A percentile compares a stretch with the other conserved stretches of the same genome.
These are phyloP conservation scores for Prionace glauca DNA, from an alignment of 2,797 vertebrate species.

Conservation along the genomic window DNA sequence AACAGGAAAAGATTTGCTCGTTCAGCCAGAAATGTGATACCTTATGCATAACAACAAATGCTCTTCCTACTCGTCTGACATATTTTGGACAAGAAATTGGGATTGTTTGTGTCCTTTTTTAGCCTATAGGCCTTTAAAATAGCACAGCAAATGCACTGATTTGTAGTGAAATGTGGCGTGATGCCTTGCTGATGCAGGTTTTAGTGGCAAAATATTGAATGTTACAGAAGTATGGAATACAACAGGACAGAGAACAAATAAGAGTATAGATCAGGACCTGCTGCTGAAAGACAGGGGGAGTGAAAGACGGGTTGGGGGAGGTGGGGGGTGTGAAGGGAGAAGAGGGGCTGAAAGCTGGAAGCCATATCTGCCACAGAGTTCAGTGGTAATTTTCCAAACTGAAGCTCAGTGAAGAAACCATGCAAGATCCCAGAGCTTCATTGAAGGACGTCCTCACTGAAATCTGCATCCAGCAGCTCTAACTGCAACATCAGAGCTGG, in stretches of 20 bases:
- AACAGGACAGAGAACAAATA: neutral
- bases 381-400: neutral
- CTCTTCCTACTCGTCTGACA: neutral
- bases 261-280: neutral
- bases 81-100: neutral
- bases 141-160: neutral
- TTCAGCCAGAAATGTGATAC: neutral
- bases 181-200: neutral
- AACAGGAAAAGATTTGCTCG: neutral
- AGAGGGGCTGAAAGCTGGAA: neutral
- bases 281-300: neutral
- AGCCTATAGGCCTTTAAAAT: neutral
- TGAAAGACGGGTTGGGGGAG: too few species aligned
- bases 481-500: too few species aligned
- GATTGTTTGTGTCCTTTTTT: neutral
- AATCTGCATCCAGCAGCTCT: too few species aligned
- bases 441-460: too few species aligned
- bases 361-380: neutral
- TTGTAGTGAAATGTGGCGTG: neutral
- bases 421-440: too few species aligned
- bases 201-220: neutral
- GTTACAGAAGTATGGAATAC: neutral
- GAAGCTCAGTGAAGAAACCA: neutral
- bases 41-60: neutral
- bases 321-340: too few species aligned